Percentiles rank a stretch among this genome's conserved stretches.
Conservation (phyloP, 2,797 vertebrate species). For the Sebastes oblongus region DNA sequence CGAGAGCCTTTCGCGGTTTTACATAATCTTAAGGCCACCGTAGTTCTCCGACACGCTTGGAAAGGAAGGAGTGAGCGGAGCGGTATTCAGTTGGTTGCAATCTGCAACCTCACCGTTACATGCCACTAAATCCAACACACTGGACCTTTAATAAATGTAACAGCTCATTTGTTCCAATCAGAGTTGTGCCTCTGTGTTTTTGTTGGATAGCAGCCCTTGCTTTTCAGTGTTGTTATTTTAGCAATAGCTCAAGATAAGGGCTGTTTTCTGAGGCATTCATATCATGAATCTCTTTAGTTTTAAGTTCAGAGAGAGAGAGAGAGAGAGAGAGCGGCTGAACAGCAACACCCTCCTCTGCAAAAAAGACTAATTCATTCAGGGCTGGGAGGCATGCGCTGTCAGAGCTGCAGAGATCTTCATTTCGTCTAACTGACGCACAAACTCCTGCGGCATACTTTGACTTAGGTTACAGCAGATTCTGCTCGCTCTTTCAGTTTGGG, state of each 20-base stretch:
- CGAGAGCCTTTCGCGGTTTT: too few species aligned
- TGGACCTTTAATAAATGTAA: not conserved
- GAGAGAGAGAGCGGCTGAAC: not conserved
- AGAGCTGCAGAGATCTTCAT: constrained; percentile 31
- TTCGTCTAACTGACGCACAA: constrained; percentile 20
- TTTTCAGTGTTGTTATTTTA: constrained; percentile 9
- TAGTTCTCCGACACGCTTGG: too few species aligned
- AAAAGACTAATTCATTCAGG: constrained; percentile 6
- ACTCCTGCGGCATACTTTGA: constrained; percentile 3
- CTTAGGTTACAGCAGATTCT: constrained; percentile 5
- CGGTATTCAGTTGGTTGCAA: too few species aligned
- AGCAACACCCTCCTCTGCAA: not conserved
- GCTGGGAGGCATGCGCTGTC: constrained; percentile 35
- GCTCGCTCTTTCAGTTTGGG: not conserved
- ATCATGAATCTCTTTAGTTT: constrained; percentile 34
- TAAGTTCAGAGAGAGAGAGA: not conserved
- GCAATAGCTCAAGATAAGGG: constrained; percentile 16
- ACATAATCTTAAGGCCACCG: too few species aligned
- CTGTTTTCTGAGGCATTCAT: not conserved
- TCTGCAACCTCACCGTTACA: too few species aligned
- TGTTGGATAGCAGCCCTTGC: not conserved
- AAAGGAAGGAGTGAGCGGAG: too few species aligned
- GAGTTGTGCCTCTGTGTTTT: not conserved
- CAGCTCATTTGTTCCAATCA: constrained; percentile 5
- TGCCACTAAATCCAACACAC: too few species aligned